Percentiles rank a stretch among this genome's conserved stretches.
phyloP scores from a whole-genome alignment of 2,888 invertebrate species.

The Pedicia rivosa region DNA sequence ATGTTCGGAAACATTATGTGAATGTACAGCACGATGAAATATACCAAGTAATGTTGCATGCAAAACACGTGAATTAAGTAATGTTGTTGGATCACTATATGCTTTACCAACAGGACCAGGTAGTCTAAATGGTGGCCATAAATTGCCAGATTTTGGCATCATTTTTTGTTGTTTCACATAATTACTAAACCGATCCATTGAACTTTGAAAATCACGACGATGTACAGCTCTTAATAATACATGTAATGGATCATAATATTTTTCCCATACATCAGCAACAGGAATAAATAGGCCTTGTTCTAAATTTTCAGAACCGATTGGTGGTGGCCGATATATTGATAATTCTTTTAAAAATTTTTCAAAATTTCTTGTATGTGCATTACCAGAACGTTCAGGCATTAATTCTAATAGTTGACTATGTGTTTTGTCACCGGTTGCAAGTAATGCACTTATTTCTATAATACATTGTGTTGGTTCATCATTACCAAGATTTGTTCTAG shows the following conservation, averaged over 20 bases:
- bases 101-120: conserved; percentile 45
- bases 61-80: conserved; percentile 27
- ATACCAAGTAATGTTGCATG: conserved; percentile 52
- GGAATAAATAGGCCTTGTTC: conserved; percentile 86
- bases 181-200: conserved; percentile 83
- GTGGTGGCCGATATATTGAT: conserved; percentile 73
- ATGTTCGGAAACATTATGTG: conserved; percentile 65
- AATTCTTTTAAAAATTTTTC: conserved; percentile 71
- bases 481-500: conserved; percentile 63
- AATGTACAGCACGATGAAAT: conserved; percentile 68
- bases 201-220: conserved; percentile 80
- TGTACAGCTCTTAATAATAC: conserved; percentile 82
- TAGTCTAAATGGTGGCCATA: conserved; percentile 71
- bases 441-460: conserved; percentile 80
- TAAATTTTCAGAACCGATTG: conserved; percentile 50
- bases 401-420: conserved; percentile 89
- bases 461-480: conserved; percentile 52
- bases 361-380: conserved; percentile 75
- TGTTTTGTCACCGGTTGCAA: conserved; percentile 89
- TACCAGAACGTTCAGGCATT: conserved; percentile 94
- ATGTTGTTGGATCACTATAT: conserved; percentile 46
- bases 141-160: conserved; percentile 37
- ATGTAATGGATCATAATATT: conserved; percentile 86
- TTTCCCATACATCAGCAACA: conserved; percentile 77
- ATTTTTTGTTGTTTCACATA: conserved; percentile 48